A percentile compares a stretch with the other conserved stretches of the same genome.
Conservation (phyloP, 2,113 vertebrate genomes). For the Polyodon spathula region DNA sequence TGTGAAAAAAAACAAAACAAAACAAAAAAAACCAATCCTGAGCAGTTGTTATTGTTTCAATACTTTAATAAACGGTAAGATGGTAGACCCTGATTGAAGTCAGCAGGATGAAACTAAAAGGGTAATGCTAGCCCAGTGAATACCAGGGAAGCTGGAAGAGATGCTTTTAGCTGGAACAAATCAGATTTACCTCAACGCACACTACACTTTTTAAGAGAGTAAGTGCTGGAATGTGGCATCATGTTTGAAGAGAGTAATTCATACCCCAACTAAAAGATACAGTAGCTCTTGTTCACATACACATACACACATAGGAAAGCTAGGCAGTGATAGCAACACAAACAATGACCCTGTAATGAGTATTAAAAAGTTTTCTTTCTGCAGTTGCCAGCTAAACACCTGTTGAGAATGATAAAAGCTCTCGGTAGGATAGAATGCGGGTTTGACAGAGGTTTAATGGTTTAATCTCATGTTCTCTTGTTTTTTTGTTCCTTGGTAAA, state of each 20-base stretch:
- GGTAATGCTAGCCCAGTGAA: slow-evolving; percentile 43
- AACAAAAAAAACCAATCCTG: slow-evolving; percentile 34
- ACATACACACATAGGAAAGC: slow-evolving; percentile 22
- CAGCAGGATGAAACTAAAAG: slow-evolving; percentile 54
- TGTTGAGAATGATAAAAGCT: neutral
- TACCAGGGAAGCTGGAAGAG: slow-evolving; percentile 33
- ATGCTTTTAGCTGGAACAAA: slow-evolving; percentile 33
- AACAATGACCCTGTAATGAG: slow-evolving; percentile 14
- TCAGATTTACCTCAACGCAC: slow-evolving; percentile 31
- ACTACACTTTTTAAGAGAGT: too few species aligned
- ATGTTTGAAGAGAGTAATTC: too few species aligned
- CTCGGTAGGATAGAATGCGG: slow-evolving; percentile 4
- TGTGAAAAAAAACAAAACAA: too few species aligned
- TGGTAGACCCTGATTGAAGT: slow-evolving; percentile 57
- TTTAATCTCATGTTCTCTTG: too few species aligned
- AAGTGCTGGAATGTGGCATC: too few species aligned
- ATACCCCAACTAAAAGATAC: too few species aligned
- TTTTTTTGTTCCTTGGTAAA: neutral
- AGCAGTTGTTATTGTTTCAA: slow-evolving; percentile 57
- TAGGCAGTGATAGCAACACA: slow-evolving; percentile 6
- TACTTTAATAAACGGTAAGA: slow-evolving; percentile 54
- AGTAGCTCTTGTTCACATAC: slow-evolving; percentile 11
- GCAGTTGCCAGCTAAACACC: slow-evolving; percentile 12
- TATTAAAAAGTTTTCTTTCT: slow-evolving; percentile 5
- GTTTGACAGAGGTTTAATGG: neutral